phyloP scores from a whole-genome alignment of 1,140 invertebrate species.

The Chymomyza costata region DNA sequence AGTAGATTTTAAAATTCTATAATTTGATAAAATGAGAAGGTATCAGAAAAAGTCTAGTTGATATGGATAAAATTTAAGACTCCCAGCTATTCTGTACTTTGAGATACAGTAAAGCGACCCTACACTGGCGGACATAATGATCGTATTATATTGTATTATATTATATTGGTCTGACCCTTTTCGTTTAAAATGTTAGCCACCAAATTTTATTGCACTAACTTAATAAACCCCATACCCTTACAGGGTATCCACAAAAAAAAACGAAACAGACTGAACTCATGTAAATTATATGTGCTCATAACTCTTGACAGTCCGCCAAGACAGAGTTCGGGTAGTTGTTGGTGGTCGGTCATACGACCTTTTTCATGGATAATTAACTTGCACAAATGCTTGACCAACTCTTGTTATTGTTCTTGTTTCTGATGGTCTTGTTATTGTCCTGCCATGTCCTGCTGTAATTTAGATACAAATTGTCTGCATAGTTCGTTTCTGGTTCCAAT shows the following conservation, averaged over 20 bases:
- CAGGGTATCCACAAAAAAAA: neutral
- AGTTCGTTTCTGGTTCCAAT: conserved; percentile 40
- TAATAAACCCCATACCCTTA: too few relatives aligned
- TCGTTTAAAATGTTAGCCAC: too few relatives aligned
- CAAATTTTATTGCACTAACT: too few relatives aligned
- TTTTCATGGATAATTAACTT: conserved; percentile 55
- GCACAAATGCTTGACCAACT: conserved; percentile 10
- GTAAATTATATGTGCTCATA: conserved; percentile 47
- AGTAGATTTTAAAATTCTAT: too few relatives aligned
- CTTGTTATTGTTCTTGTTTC: neutral
- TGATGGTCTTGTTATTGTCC: conserved; percentile 1
- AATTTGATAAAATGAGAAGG: too few relatives aligned
- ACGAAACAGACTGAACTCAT: conserved; percentile 14
- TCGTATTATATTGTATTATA: too few relatives aligned
- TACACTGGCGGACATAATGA: too few relatives aligned
- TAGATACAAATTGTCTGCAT: conserved; percentile 45
- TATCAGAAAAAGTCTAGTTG: too few relatives aligned
- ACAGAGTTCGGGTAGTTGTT: neutral
- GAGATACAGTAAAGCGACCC: too few relatives aligned
- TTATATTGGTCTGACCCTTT: too few relatives aligned
- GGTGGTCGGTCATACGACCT: conserved; percentile 16
- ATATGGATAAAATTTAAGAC: too few relatives aligned
- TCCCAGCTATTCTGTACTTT: too few relatives aligned
- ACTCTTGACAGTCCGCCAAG: conserved; percentile 13
- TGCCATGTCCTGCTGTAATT: conserved; percentile 39